These are phyloP conservation scores for Resseliella maxima DNA, from an alignment of 2,888 invertebrate species.

Conservation along the genomic window DNA sequence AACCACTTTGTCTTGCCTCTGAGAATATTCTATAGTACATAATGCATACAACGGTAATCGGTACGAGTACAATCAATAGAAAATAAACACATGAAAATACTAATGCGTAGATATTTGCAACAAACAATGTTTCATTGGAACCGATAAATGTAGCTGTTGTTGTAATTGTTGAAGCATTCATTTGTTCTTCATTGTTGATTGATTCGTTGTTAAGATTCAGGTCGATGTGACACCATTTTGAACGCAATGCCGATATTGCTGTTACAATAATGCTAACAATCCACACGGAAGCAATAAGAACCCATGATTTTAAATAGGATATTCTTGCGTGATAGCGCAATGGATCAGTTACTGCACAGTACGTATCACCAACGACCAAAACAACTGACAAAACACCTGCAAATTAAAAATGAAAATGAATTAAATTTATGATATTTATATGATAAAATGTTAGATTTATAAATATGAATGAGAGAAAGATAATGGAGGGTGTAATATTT, in stretches of 20 bases:
- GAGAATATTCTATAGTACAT: constrained; percentile 68
- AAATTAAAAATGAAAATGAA: background rate
- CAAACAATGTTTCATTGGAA: background rate
- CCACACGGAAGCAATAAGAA: constrained; percentile 68
- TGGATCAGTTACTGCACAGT: constrained; percentile 73
- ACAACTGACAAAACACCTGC: constrained; percentile 65
- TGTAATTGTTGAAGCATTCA: background rate
- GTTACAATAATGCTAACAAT: constrained; percentile 66
- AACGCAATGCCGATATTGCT: constrained; percentile 66
- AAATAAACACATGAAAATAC: constrained; percentile 66
- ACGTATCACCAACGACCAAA: constrained; percentile 70
- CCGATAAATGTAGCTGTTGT: background rate
- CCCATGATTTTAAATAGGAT: constrained; percentile 67
- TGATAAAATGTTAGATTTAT: no score
- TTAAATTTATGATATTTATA: background rate
- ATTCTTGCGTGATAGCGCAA: constrained; percentile 71
- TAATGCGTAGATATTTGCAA: constrained; percentile 62
- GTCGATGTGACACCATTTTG: constrained; percentile 59
- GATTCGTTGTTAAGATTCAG: background rate
- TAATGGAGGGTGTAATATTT: no score
- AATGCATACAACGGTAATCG: constrained; percentile 67
- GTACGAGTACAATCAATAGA: constrained; percentile 66
- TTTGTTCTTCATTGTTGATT: background rate
- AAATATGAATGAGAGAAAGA: no score
- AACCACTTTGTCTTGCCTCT: constrained; percentile 67